A percentile compares a stretch with the other conserved stretches of the same genome.
phyloP scores from a whole-genome alignment of 2,888 invertebrate genomes.

The Pristionchus fissidentatus region DNA sequence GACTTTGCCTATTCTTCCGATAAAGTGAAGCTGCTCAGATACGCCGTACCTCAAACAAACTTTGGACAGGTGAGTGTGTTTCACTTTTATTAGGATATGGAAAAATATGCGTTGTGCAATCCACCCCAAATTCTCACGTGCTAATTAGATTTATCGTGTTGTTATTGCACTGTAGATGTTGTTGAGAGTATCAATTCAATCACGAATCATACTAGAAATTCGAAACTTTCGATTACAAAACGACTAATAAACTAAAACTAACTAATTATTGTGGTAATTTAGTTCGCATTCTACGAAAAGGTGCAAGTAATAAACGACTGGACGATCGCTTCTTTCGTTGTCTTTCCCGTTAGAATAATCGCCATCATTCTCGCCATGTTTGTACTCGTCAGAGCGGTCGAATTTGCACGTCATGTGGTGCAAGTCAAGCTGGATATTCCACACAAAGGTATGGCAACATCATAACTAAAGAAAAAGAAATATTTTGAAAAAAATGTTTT shows the following conservation, averaged over 20 bases:
- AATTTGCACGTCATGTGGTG: not conserved
- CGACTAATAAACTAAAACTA: too few species aligned
- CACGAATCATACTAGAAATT: too few species aligned
- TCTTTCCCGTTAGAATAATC: slow-evolving; percentile 8
- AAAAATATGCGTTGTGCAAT: too few species aligned
- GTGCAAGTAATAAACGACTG: slow-evolving; percentile 32
- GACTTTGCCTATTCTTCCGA: slow-evolving; percentile 17
- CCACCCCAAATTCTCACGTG: too few species aligned
- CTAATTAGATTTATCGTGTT: too few species aligned
- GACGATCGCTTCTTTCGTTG: slow-evolving; percentile 23
- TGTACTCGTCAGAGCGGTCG: slow-evolving; percentile 11
- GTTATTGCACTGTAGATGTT: too few species aligned
- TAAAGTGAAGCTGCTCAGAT: slow-evolving; percentile 15
- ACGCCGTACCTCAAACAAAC: not conserved
- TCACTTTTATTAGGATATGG: not conserved
- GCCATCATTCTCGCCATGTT: slow-evolving; percentile 35
- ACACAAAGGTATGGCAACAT: not conserved
- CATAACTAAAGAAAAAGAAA: too few species aligned
- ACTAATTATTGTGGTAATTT: not conserved
- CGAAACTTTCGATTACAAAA: too few species aligned
- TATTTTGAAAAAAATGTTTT: too few species aligned
- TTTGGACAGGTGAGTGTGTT: not conserved
- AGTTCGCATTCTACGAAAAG: slow-evolving; percentile 28
- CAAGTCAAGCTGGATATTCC: slow-evolving; percentile 7
- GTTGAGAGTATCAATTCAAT: too few species aligned